phyloP scores from a whole-genome alignment of 2,888 invertebrate genomes.

The Brachylomia viminalis region DNA sequence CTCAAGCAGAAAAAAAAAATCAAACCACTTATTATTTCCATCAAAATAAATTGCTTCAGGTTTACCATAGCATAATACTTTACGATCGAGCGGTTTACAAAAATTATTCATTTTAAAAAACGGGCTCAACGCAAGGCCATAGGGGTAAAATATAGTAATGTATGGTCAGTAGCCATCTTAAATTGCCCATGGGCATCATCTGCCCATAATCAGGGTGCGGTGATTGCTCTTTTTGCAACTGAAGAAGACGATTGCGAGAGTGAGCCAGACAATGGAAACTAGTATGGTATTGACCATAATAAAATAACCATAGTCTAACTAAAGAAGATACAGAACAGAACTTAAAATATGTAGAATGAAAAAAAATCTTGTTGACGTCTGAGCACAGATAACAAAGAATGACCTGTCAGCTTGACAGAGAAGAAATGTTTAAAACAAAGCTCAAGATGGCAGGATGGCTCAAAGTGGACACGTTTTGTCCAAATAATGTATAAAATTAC shows the following conservation, averaged over 20 bases:
- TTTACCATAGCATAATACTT: slow-evolving; percentile 9
- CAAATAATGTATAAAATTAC: neutral
- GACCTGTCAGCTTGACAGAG: neutral
- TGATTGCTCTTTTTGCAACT: slow-evolving; percentile 19
- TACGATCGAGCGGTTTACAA: neutral
- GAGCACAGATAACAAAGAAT: neutral
- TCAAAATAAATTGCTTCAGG: slow-evolving; percentile 3
- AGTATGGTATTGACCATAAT: neutral
- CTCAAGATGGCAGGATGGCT: neutral
- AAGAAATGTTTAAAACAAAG: slow-evolving; percentile 23
- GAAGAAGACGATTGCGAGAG: neutral
- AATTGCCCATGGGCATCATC: slow-evolving; percentile 10
- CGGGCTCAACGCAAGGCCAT: slow-evolving; percentile 31
- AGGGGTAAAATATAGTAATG: neutral
- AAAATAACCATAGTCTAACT: neutral
- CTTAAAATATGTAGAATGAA: neutral
- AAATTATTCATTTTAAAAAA: slow-evolving; percentile 14
- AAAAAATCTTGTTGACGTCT: neutral
- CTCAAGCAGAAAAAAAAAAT: no score
- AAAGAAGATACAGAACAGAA: neutral
- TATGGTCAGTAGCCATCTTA: slow-evolving; percentile 30
- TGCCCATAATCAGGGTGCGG: neutral
- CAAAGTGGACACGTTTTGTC: neutral
- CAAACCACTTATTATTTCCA: neutral
- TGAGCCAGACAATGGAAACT: neutral